Base-by-base conservation (phyloP, 2,113 vertebrate genomes). In the Triplophysa tibetana region DNA sequence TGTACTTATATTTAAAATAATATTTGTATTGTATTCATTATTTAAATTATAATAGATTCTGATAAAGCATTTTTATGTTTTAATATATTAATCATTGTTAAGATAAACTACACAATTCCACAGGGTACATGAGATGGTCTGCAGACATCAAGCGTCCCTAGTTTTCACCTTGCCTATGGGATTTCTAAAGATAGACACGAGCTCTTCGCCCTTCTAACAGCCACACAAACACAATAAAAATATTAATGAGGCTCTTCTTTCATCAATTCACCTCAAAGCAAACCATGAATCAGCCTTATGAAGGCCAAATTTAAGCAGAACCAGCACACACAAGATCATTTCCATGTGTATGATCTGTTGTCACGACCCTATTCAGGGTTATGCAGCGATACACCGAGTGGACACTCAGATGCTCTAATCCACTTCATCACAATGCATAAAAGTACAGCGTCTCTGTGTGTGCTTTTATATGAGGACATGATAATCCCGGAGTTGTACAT, bases 151-250 rank as follows among this genome's bases (percentile, higher is more conserved):
- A 77, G 76, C 21, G 80, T 81, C 70, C 41, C 56, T 50, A 72
- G 70, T 64, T 29, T 79, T 82, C 48, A 75, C 74, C 63, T 84
- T 84, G 75, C 61, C 77, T 74, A 61, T 70, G 63, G 65, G 45
- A 58, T n/a, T 76, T 61, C 61, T 79, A 83, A 73, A 84, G 79
- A 86, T 86, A 86, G 76, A 81, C n/a, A 48, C 61, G 24, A 48
- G 70, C 60, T 60, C 29, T 21, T 26, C 26, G 73, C 12, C 33
- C 65, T 75, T 52, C 70, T 24, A 45, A 56, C 64, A 54, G 24
- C 50, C 33, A 48, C 70, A 79, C 63, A 68, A 72, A 66, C 48
- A 82, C 75, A 80, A 80, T 74, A 54, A 64, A 84, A 67, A 67
- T 67, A 86, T 73, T 62, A 77, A 82, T 80, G 48, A 78, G 63